Conservation (phyloP, 2,113 vertebrate species). For the Atlantisia rogersi region DNA sequence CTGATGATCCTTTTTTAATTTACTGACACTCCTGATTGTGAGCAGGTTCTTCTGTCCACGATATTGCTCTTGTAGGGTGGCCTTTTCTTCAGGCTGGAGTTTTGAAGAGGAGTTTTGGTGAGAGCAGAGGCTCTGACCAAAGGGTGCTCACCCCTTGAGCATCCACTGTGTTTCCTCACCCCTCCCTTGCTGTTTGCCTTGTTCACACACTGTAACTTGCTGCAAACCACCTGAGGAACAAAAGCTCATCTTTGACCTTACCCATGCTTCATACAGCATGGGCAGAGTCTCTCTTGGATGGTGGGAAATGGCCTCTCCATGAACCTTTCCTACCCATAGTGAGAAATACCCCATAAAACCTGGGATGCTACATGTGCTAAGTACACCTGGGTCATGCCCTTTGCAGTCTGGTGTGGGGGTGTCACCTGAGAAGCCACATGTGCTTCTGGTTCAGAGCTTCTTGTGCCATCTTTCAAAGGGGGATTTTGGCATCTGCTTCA, state of each 20-base stretch:
- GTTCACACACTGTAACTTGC: accelerated
- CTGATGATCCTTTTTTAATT: not conserved
- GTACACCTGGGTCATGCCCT: accelerated
- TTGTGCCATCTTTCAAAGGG: not conserved
- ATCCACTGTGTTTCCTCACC: not conserved
- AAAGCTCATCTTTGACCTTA: not conserved
- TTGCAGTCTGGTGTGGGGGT: too few species aligned
- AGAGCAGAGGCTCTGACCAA: too few species aligned
- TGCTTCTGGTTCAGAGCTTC: not conserved
- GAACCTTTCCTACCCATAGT: accelerated
- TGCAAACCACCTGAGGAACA: not conserved
- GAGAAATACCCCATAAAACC: not conserved
- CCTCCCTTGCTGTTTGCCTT: not conserved
- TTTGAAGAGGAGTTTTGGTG: not conserved
- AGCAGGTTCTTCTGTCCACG: not conserved
- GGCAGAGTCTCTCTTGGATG: not conserved
- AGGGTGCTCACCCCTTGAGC: not conserved
- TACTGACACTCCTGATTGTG: accelerated
- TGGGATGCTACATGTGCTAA: not conserved
- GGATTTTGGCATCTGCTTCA: not conserved
- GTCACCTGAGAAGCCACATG: accelerated
- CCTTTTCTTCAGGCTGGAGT: not conserved
- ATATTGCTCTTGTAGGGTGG: not conserved
- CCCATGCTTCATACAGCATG: accelerated
- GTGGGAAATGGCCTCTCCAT: accelerated